Base-by-base conservation (phyloP, 2,113 vertebrate species). In the Motacilla tschutschensis region DNA sequence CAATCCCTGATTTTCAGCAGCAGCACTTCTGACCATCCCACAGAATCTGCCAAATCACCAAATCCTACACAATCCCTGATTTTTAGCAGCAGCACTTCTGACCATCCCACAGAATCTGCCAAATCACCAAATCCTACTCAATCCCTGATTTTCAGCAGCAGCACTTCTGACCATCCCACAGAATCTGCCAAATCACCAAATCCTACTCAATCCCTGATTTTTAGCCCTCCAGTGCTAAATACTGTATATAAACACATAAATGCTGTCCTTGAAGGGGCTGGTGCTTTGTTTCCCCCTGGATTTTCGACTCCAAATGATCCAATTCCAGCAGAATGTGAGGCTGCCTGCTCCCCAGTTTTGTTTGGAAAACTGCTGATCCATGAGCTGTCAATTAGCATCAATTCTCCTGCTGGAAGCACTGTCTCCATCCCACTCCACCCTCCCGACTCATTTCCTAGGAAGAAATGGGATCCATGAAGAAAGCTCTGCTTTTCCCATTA, bases 191-290 rank as follows among this genome's bases (percentile, higher is more conserved):
- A 4, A 12, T 10, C 2, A 41, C 33, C 73, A 25, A 54, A 65
- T 10, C 63, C 87, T 1, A 25, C 79, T 17, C 17, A 7, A 8
- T 4, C 8, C 7, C 13, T 3, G 29, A 15, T 4, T 15, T 48
- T n/a, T 2, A 55, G 33, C 43, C 5, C 35, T 17, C 28, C 16
- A 0, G 16, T 2, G 53, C 62, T 59, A 24, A 55, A 11, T 7
- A 35, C 4, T 33, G 21, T 16, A 55, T 55, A 55, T 35, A 55
- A 55, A 35, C 33, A 55, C 7, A 24, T 24, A 55, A 55, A 55
- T 2, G 19, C 57, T 63, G 0, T 2, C 2, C 8, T 9, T 20
- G 35, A 29, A 43, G 0, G 6, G 19, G 40, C 38, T 28, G 2
- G 0, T 2, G 36, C 41, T 72, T 24, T n/a, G 14, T 5, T 54